Percentiles rank a stretch among this genome's conserved stretches.
These are phyloP conservation scores for Halocaridina rubra DNA, from an alignment of 2,888 invertebrate species.

Conservation along the genomic window DNA sequence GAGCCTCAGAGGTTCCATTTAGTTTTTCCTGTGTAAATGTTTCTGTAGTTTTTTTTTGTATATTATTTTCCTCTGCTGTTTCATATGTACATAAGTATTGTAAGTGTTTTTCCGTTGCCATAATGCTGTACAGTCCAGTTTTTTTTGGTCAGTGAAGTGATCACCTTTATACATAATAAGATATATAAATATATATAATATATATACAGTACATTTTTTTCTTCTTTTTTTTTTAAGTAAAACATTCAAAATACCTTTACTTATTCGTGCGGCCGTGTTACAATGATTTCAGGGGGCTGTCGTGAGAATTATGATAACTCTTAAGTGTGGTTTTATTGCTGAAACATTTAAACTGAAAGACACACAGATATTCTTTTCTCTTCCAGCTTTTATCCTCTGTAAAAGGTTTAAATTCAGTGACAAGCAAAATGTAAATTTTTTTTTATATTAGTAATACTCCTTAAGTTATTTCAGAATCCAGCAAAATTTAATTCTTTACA, in stretches of 20 bases:
- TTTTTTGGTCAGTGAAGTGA: conserved; percentile 36
- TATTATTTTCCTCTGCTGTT: neutral
- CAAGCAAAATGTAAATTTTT: no score
- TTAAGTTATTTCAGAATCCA: no score
- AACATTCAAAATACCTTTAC: neutral
- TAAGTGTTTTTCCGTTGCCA: conserved; percentile 56
- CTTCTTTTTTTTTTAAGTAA: neutral
- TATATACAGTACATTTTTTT: conserved; percentile 32
- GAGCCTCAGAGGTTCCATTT: neutral
- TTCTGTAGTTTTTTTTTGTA: neutral
- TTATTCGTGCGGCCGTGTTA: no score
- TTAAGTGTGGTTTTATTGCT: neutral
- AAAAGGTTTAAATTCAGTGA: no score
- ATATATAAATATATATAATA: conserved; percentile 30
- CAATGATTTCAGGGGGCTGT: no score
- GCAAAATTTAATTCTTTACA: no score
- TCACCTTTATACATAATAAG: conserved; percentile 34
- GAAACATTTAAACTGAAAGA: no score
- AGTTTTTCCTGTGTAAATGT: neutral
- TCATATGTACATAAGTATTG: conserved; percentile 1
- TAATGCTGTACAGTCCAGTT: conserved; percentile 48
- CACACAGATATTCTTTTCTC: no score
- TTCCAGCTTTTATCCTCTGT: no score
- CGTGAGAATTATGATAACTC: no score
- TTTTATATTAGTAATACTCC: no score